phyloP scores from a whole-genome alignment of 2,113 vertebrate genomes.

The Empidonax traillii region DNA sequence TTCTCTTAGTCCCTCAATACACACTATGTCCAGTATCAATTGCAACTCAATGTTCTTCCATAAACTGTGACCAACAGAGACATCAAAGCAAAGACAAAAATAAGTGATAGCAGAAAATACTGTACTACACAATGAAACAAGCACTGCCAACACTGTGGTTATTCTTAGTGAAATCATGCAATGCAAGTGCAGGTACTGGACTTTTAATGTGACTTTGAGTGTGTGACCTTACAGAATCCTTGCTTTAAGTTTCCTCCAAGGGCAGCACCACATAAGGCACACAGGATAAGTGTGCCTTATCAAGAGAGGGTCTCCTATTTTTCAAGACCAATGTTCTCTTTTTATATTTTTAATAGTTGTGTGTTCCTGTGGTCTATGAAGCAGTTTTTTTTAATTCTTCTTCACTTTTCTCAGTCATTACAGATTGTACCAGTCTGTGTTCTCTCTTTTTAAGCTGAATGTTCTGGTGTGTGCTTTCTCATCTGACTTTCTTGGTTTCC shows the following conservation, averaged over 20 bases:
- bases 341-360: neutral
- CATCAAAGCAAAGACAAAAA: neutral
- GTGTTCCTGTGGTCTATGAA: neutral
- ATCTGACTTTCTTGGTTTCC: neutral
- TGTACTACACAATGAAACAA: neutral
- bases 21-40: neutral
- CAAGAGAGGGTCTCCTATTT: neutral
- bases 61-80: neutral
- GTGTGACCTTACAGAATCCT: accelerated
- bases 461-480: neutral
- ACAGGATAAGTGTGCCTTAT: neutral
- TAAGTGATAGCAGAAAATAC: neutral
- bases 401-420: neutral
- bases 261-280: neutral
- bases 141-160: neutral
- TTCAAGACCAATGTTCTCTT: neutral
- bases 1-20: neutral
- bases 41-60: neutral
- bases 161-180: neutral
- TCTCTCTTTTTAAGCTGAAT: neutral
- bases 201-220: neutral
- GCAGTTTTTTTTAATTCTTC: neutral
- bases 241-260: neutral
- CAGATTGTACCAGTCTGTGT: neutral
- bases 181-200: neutral